Base-by-base conservation (phyloP, 2,888 invertebrate genomes). In the Fragum fragum region DNA sequence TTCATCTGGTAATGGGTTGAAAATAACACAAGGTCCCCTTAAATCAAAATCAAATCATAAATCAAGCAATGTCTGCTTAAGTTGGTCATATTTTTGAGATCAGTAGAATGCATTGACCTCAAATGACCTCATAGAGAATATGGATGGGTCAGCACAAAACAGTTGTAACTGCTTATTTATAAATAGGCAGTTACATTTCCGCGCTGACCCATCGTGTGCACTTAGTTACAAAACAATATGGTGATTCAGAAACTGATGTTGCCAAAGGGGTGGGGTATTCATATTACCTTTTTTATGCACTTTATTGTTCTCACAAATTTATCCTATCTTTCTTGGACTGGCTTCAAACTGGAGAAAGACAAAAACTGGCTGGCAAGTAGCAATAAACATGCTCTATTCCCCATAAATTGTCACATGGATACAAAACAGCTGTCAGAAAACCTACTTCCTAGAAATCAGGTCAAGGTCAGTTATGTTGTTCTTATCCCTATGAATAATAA, bases 331-430 rank as follows among this genome's bases (percentile, higher is more conserved):
- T 57, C 57, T 66, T 66, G 66, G 66, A 66, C 36, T 9, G 36
- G 23, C 66, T 42, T 66, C 66, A 66, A 57, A 23, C 42, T 66
- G 21, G 6, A 23, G 47, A 39, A 66, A 26, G 26, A 66, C 47
- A 66, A 66, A 66, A 66, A 2, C 61, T 66, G 66, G 42, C 66
- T 66, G 66, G 66, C 66, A 66, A 26, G 26, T 16, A 26, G 66
- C 42, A 66, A 66, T 66, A 66, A 66, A 66, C 66, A 66, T 32
- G 26, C 21, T 26, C 66, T 42, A 42, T 66, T 66, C 66, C 42
- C n/a, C 66, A 66, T 66, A 66, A 66, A 66, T 66, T 66, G 66
- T 66, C 66, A 66, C n/a, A 11, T 5, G 42, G 66, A 66, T 42
- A 39, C 18, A 42, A 42, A 66, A 42, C 66, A 66, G 66, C 66